phyloP scores from a whole-genome alignment of 2,797 vertebrate genomes.

The Harpagifer antarcticus region DNA sequence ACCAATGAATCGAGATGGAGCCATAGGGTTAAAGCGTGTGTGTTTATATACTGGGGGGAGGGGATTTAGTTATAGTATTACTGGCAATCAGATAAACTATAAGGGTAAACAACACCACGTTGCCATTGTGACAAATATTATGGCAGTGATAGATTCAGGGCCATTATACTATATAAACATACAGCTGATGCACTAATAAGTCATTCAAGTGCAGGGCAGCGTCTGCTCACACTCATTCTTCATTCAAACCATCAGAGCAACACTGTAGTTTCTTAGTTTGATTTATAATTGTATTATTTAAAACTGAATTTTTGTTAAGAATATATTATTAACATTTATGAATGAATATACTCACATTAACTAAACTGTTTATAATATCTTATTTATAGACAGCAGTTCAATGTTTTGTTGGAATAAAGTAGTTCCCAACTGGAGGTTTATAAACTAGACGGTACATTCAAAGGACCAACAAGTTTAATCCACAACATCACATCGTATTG shows the following conservation, averaged over 20 bases:
- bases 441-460: no score
- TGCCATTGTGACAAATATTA: constrained; percentile 59
- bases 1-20: constrained; percentile 62
- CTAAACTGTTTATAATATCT: not conserved
- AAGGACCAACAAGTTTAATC: not conserved
- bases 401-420: no score
- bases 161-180: constrained; percentile 63
- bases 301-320: no score
- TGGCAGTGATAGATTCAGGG: constrained; percentile 64
- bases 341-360: not conserved
- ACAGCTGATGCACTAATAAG: constrained; percentile 59
- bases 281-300: not conserved
- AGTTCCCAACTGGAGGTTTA: no score
- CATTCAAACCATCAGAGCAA: constrained; percentile 10
- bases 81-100: constrained; percentile 48
- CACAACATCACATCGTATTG: not conserved
- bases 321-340: no score
- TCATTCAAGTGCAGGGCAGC: constrained; percentile 40
- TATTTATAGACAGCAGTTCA: no score
- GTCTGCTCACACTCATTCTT: constrained; percentile 51
- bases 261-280: not conserved
- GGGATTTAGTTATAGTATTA: constrained; percentile 49
- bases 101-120: constrained; percentile 57
- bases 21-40: constrained; percentile 54
- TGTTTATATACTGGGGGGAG: constrained; percentile 41